Conservation (phyloP, 2,113 vertebrate species). For the Lethenteron reissneri region DNA sequence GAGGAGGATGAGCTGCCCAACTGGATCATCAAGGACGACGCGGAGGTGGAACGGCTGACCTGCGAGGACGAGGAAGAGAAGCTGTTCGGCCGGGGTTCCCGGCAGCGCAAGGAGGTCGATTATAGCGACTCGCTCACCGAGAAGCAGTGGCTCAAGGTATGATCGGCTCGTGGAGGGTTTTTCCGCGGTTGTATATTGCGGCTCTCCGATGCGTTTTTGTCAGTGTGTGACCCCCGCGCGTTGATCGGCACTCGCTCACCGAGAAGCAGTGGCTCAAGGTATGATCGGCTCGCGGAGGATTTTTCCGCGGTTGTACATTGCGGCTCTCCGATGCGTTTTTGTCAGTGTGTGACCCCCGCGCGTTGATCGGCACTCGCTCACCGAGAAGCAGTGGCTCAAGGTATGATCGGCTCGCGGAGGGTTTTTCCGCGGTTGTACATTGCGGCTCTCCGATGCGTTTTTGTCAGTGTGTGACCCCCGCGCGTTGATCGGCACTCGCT, state of each 20-base stretch:
- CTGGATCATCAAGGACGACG: slow-evolving; percentile 95
- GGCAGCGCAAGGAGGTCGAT: slow-evolving; percentile 74
- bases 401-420: slow-evolving; percentile 15
- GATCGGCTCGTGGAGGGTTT: too few relatives aligned
- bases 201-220: too few relatives aligned
- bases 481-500: slow-evolving; percentile 26
- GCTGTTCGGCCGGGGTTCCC: slow-evolving; percentile 80
- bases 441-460: too few relatives aligned
- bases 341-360: too few relatives aligned
- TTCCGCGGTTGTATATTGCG: too few relatives aligned
- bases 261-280: slow-evolving; percentile 93
- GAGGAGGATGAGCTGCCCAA: slow-evolving; percentile 86
- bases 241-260: slow-evolving; percentile 36
- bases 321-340: too few relatives aligned
- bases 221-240: too few relatives aligned
- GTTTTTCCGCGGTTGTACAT: too few relatives aligned
- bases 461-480: too few relatives aligned
- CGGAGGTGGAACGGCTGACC: slow-evolving; percentile 77
- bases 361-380: slow-evolving; percentile 27
- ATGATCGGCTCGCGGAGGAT: too few relatives aligned
- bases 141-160: slow-evolving; percentile 78
- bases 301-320: too few relatives aligned
- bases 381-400: slow-evolving; percentile 87
- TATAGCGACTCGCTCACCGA: slow-evolving; percentile 89
- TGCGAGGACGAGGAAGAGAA: slow-evolving; percentile 93